Evolutionary conservation across 2,113 vertebrate species (phyloP).

Genomic region (Melozone crissalis): DNA sequence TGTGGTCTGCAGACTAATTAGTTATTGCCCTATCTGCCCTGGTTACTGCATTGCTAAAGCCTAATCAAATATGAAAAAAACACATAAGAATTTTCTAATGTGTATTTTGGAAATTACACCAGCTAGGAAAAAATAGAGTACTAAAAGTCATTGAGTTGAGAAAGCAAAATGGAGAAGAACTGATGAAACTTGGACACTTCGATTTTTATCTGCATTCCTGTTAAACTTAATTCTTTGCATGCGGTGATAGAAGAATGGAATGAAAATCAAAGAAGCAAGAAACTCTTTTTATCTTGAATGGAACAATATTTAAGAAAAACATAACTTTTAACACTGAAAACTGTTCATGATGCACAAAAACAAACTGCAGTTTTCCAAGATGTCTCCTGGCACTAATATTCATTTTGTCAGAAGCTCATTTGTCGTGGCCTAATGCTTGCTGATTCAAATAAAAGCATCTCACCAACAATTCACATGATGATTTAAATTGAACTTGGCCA

Average conservation of each 20-base stretch:
- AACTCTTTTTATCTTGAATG: background rate
- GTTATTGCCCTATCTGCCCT: background rate
- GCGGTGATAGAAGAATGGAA: background rate
- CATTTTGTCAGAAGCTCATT: slow-evolving; percentile 35
- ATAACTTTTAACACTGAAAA: background rate
- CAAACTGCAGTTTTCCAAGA: slow-evolving; percentile 35
- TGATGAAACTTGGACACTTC: background rate
- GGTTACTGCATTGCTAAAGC: background rate
- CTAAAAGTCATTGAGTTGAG: background rate
- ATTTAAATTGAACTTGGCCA: slow-evolving; percentile 59
- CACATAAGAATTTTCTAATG: background rate
- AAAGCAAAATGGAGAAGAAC: background rate
- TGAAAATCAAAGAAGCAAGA: background rate
- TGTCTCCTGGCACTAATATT: slow-evolving; percentile 15
- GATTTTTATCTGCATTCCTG: background rate
- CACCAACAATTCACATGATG: slow-evolving; percentile 30
- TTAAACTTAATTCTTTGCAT: background rate
- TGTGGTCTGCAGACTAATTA: background rate
- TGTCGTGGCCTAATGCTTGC: slow-evolving; percentile 36
- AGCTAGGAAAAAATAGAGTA: background rate
- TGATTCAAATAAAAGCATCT: slow-evolving; percentile 65
- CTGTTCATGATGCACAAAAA: background rate
- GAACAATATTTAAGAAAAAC: background rate
- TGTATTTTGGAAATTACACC: background rate
- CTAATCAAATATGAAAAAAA: background rate